Evolutionary conservation across 2,113 vertebrate genomes (phyloP).

Genomic region (Asarcornis scutulata): DNA sequence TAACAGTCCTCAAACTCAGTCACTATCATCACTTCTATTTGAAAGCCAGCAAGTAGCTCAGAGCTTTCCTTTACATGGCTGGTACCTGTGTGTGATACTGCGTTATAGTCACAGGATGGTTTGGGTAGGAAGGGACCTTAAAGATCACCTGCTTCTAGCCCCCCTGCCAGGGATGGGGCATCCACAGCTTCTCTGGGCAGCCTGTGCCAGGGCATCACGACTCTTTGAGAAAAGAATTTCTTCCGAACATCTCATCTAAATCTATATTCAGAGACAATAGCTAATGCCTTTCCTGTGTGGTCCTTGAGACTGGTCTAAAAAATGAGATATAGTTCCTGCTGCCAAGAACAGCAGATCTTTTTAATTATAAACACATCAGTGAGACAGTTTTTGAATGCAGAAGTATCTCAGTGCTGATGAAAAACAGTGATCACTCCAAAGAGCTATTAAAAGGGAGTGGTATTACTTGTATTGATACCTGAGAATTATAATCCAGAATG

Average conservation of each 20-base stretch:
- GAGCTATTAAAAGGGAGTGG: neutral
- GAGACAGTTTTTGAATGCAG: neutral
- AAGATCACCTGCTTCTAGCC: no score
- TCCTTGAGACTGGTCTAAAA: neutral
- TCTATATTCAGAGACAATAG: neutral
- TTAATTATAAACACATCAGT: neutral
- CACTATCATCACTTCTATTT: neutral
- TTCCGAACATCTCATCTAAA: no score
- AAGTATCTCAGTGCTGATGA: neutral
- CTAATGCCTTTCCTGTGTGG: neutral
- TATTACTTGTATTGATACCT: neutral
- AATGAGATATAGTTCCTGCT: neutral
- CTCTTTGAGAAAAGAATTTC: no score
- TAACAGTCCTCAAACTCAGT: fast-evolving
- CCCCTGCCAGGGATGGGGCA: no score
- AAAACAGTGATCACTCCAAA: neutral
- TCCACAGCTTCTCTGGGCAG: no score
- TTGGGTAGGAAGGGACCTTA: no score
- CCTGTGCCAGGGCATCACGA: no score
- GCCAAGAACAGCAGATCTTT: neutral
- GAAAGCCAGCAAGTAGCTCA: neutral
- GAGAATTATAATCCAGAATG: neutral
- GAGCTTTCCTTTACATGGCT: fast-evolving
- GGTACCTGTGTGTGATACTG: neutral
- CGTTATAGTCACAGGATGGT: no score